phyloP scores from a whole-genome alignment of 2,797 vertebrate genomes.

The Artibeus jamaicensis region DNA sequence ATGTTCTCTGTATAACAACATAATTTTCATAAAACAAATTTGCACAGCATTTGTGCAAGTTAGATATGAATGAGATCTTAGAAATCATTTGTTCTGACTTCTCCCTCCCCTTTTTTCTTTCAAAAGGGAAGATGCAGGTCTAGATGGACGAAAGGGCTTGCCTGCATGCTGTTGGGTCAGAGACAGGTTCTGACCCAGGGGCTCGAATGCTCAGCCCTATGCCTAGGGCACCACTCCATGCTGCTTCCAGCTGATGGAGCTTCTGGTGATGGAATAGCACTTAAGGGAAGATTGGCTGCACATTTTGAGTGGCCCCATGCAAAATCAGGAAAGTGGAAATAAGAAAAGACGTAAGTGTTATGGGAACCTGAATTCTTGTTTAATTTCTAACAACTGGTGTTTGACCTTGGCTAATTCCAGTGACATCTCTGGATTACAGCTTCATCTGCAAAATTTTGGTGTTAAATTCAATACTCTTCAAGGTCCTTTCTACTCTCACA shows the following conservation, averaged over 20 bases:
- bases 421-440: background rate
- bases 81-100: background rate
- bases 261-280: background rate
- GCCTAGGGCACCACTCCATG: accelerated
- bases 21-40: background rate
- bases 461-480: background rate
- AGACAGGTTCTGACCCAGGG: background rate
- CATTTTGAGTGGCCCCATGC: background rate
- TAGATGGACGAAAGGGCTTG: background rate
- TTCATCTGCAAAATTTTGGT: background rate
- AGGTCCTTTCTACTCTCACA: background rate
- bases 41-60: background rate
- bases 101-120: background rate
- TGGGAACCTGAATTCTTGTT: background rate
- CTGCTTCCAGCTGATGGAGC: background rate
- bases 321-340: background rate
- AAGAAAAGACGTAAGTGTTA: background rate
- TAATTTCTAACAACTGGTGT: background rate
- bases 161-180: background rate
- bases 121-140: background rate
- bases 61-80: background rate
- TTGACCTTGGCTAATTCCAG: background rate
- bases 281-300: background rate
- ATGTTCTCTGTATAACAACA: background rate
- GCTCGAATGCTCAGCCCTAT: background rate